These are phyloP conservation scores for Onychorhynchus coronatus DNA, from an alignment of 2,113 vertebrate species.

Conservation along the genomic window DNA sequence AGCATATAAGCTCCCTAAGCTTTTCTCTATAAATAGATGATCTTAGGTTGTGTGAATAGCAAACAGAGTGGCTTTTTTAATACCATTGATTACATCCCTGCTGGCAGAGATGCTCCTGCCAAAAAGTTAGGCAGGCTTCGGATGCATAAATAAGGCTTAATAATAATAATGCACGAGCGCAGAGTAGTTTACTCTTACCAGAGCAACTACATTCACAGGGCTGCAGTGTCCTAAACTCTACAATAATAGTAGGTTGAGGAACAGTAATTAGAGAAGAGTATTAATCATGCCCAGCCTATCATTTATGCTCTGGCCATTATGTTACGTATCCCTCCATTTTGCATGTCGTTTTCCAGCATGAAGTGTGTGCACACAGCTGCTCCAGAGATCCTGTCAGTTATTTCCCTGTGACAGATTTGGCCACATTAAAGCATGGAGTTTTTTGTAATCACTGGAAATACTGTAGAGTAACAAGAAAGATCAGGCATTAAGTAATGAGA, in stretches of 20 bases:
- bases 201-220: slow-evolving; percentile 58
- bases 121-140: slow-evolving; percentile 72
- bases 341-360: slow-evolving; percentile 74
- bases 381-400: slow-evolving; percentile 68
- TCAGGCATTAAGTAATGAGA: slow-evolving; percentile 73
- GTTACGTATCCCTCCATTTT: slow-evolving; percentile 70
- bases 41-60: slow-evolving; percentile 64
- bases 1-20: slow-evolving; percentile 55
- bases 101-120: slow-evolving; percentile 65
- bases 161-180: slow-evolving; percentile 58
- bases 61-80: slow-evolving; percentile 51
- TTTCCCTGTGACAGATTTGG: slow-evolving; percentile 77
- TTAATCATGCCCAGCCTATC: slow-evolving; percentile 75
- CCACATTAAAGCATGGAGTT: slow-evolving; percentile 76
- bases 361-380: slow-evolving; percentile 72
- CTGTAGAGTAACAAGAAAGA: slow-evolving; percentile 71
- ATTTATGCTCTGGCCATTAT: slow-evolving; percentile 74
- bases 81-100: slow-evolving; percentile 66
- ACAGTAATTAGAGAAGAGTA: slow-evolving; percentile 72
- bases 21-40: slow-evolving; percentile 64
- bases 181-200: slow-evolving; percentile 63
- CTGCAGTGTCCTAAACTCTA: slow-evolving; percentile 64
- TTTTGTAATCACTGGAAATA: slow-evolving; percentile 71
- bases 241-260: slow-evolving; percentile 78
- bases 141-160: slow-evolving; percentile 69